Evolutionary conservation across 2,888 invertebrate species (phyloP).

Genomic region (Drosophila prolongata): DNA sequence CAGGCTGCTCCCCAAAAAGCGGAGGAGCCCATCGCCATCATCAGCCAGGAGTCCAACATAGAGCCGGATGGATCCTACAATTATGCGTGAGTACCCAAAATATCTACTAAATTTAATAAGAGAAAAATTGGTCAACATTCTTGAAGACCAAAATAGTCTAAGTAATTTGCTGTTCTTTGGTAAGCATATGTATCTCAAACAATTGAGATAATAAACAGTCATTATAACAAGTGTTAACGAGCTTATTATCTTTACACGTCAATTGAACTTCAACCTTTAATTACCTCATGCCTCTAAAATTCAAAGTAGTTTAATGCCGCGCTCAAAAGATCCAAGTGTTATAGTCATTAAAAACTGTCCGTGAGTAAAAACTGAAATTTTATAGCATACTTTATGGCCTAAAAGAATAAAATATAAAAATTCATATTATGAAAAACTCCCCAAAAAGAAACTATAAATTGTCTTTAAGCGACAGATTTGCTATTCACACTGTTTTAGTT

Average conservation of each 20-base stretch:
- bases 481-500: background rate
- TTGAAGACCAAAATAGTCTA: too few species aligned
- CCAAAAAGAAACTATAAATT: conserved; percentile 1
- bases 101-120: background rate
- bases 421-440: background rate
- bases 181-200: background rate
- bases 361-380: background rate
- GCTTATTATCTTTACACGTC: conserved; percentile 8
- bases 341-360: background rate
- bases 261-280: conserved; percentile 30
- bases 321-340: background rate
- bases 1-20: conserved; percentile 86
- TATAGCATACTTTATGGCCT: conserved; percentile 50
- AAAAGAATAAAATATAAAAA: background rate
- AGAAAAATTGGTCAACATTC: too few species aligned
- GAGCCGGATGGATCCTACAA: conserved; percentile 90
- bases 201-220: background rate
- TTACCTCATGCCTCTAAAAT: conserved; percentile 7
- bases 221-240: conserved; percentile 7
- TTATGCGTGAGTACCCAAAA: conserved; percentile 86
- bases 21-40: conserved; percentile 87
- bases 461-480: background rate
- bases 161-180: too few species aligned
- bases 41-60: conserved; percentile 89
- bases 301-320: background rate